Base-by-base conservation (phyloP, 2,113 vertebrate species). In the Epinephelus moara region DNA sequence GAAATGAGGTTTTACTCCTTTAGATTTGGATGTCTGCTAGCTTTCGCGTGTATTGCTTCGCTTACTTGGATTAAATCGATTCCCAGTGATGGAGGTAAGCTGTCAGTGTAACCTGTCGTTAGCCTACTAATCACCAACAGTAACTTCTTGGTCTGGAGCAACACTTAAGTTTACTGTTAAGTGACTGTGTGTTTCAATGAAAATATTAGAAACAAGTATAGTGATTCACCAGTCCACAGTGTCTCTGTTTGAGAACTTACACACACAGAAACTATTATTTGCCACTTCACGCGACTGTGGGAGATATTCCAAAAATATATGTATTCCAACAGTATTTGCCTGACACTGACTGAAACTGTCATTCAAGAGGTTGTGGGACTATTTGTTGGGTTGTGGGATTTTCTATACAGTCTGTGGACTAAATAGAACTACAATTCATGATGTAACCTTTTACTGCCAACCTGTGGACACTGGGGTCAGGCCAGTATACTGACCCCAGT, bases 1-100 rank as follows among this genome's bases (percentile, higher is more conserved):
- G 84, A 90, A 3, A 91, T 91, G 88, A 87, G 78, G 85, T 21
- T 67, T 18, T 60, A 25, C 55, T 30, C 61, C 33, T 0, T 80
- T 1, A 87, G 60, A 18, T 15, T 78, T 53, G 86, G 52, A 5
- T 76, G 33, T 78, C 14, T 91, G 33, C 15, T 92, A 57, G 61
- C 6, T 25, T 3, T 75, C 2, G 45, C 10, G 2, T 82, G 80
- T 49, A 70, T 91, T 1, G 1, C 82, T n/a, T 82, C 78, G 3
- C 0, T 88, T 1, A 55, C 61, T 0, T 91, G 86, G 89, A 87
- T 88, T 45, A 81, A 23, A 53, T 80, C 68, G 8, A 11, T 50
- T 45, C 75, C 77, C 10, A 33, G 55, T 12, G n/a, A 88, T 69
- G 81, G 2, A 70, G 88, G 91, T 90, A 21, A 85, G 30, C 23